Conservation (phyloP, 2,888 invertebrate species). For the Drosophila paracracens region DNA sequence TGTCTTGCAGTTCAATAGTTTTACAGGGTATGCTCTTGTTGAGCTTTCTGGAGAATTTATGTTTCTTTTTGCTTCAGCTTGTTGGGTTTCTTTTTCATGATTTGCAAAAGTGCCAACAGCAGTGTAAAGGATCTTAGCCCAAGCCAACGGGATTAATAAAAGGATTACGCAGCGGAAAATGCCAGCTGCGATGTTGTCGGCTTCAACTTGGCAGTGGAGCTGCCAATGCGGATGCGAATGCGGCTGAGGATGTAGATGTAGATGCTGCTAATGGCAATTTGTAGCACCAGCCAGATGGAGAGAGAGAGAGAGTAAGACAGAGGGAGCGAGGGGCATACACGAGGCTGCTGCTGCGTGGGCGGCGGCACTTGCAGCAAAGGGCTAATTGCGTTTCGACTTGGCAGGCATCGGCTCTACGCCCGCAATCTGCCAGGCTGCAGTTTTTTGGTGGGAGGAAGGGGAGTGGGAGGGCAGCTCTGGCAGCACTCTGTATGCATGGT, state of each 20-base stretch:
- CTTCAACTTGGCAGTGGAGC: constrained; percentile 63
- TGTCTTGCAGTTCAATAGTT: neutral
- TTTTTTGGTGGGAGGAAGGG: constrained; percentile 25
- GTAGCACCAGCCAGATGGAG: constrained; percentile 58
- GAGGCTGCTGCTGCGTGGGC: neutral
- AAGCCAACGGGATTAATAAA: constrained; percentile 82
- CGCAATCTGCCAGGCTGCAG: constrained; percentile 60
- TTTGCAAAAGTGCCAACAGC: constrained; percentile 77
- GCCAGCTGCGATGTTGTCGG: constrained; percentile 75
- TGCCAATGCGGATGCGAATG: constrained; percentile 56
- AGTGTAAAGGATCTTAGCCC: constrained; percentile 78
- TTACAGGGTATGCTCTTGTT: constrained; percentile 24
- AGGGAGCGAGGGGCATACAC: neutral
- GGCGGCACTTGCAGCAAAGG: constrained; percentile 59
- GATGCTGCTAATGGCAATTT: constrained; percentile 68
- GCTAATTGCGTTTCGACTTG: constrained; percentile 72
- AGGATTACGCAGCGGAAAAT: constrained; percentile 82
- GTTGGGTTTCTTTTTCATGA: constrained; percentile 65
- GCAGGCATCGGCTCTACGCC: constrained; percentile 50
- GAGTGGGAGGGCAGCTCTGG: constrained; percentile 20
- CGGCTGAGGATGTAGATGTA: constrained; percentile 32
- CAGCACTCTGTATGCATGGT: constrained; percentile 57
- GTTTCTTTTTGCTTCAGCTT: constrained; percentile 31
- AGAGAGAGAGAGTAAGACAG: neutral
- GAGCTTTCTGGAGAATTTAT: neutral